Conservation (phyloP, 2,888 invertebrate genomes). For the Cantharis rustica region DNA sequence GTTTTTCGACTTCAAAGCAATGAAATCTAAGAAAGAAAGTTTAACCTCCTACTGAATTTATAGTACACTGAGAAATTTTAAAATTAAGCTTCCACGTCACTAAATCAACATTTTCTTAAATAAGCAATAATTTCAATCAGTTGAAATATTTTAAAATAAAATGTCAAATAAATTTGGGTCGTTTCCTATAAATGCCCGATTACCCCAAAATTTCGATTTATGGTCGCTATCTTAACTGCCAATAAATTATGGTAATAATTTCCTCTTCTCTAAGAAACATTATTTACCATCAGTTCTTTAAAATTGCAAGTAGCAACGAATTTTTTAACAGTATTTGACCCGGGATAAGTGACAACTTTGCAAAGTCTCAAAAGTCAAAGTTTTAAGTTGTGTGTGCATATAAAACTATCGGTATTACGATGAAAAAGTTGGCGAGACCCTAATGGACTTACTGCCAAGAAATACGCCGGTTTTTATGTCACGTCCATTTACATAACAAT, state of each 20-base stretch:
- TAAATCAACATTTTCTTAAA: not conserved
- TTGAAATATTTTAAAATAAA: constrained; percentile 24
- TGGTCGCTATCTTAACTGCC: constrained; percentile 25
- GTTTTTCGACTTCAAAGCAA: constrained; percentile 4
- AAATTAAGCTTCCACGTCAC: not conserved
- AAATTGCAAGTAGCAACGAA: not conserved
- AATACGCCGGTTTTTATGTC: constrained; percentile 6
- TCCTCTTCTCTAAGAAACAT: constrained; percentile 24
- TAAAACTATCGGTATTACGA: constrained; percentile 6
- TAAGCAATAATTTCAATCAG: not conserved
- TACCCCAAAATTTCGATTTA: constrained; percentile 27
- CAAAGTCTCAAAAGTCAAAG: not conserved
- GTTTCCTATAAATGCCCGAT: constrained; percentile 19
- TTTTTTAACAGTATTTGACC: not conserved
- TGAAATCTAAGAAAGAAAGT: not conserved
- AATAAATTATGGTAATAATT: constrained; percentile 34
- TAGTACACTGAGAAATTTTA: not conserved
- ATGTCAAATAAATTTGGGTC: constrained; percentile 26
- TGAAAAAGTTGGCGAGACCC: constrained; percentile 2
- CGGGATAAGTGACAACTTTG: constrained; percentile 1
- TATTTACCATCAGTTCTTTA: not conserved
- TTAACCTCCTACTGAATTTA: not conserved
- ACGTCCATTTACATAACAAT: not conserved
- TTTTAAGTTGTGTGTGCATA: constrained; percentile 7
- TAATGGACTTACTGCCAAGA: constrained; percentile 11